Evolutionary conservation across 2,113 vertebrate species (phyloP).

Genomic region (Indicator maculatus): DNA sequence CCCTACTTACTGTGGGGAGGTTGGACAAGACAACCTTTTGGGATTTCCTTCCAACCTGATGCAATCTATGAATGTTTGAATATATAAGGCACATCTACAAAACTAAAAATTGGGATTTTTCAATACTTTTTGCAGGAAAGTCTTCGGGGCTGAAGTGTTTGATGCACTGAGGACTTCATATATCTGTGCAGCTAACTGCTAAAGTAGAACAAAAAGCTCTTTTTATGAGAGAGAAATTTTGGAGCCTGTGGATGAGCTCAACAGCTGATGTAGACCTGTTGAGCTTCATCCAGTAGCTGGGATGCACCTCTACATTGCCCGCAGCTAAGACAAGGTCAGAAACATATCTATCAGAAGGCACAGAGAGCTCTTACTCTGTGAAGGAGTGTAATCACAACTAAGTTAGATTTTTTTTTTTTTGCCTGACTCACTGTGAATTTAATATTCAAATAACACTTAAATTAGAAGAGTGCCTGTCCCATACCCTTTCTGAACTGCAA

Average conservation of each 20-base stretch:
- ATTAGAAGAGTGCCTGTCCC: not conserved
- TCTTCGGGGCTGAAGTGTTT: not conserved
- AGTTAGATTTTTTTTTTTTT: not conserved
- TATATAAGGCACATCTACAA: not conserved
- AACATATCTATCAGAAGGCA: not conserved
- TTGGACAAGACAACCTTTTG: too few relatives aligned
- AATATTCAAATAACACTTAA: not conserved
- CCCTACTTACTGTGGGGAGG: too few relatives aligned
- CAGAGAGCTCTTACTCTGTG: not conserved
- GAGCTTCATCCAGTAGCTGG: not conserved
- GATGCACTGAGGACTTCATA: not conserved
- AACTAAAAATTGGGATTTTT: not conserved
- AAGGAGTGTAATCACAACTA: not conserved
- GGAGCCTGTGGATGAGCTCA: not conserved
- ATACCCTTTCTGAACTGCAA: not conserved
- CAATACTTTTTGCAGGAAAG: not conserved
- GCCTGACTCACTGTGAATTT: not conserved
- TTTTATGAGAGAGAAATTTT: not conserved
- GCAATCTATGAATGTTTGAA: too few relatives aligned
- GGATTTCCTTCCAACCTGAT: too few relatives aligned
- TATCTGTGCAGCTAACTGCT: accelerated
- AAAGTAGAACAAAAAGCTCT: not conserved
- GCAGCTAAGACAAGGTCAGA: not conserved
- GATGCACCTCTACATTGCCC: not conserved
- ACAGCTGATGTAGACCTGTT: not conserved